Base-by-base conservation (phyloP, 2,797 vertebrate species). In the Argentina silus region DNA sequence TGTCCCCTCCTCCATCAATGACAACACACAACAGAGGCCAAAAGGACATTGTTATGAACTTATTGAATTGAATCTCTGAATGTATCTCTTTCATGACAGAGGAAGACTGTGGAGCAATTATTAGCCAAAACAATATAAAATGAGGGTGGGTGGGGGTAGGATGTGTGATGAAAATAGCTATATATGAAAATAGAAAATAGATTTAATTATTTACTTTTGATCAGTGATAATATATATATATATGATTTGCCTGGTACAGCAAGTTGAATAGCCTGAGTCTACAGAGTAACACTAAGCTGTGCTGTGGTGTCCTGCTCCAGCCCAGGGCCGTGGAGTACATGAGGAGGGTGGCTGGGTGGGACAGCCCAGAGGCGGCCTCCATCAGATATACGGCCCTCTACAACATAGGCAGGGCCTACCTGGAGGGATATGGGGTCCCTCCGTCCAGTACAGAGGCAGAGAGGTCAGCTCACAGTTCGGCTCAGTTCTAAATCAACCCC, bases 381-480 rank as follows among this genome's bases (percentile, higher is more conserved):
- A 75, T 95, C 78, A 81, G 90, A 80, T 93, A 90, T 74, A 90
- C 92, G 50, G 94, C 94, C 36, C 91, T 94, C 0, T 94, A 94
- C 84, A 95, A 94, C 78, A 85, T 96, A 17, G 94, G 94, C 69
- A 89, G 86, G 83, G 93, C 93, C 0, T 92, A 91, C 72, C 93
- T 90, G 3, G 93, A 95, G 89, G 95, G 94, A 12, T 89, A 74
- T 62, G 94, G 94, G 7, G 84, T 92, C 17, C 80, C 78, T 51
- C 78, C 64, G 14, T 94, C 93, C 7, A 75, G 81, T 0, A 2
- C 82, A 53, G 92, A 95, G 73, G 94, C 94, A 19, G 94, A 95
- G 88, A 94, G 93, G 94, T 95, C 57, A 70, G 75, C 19, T 45
- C 7, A 44, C 17, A 44, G 27, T 36, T 36, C 27, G 27, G 27